A percentile compares a stretch with the other conserved stretches of the same genome.
Evolutionary conservation across 1,140 invertebrate genomes (phyloP).

Genomic region (Luehdorfia chinensis): DNA sequence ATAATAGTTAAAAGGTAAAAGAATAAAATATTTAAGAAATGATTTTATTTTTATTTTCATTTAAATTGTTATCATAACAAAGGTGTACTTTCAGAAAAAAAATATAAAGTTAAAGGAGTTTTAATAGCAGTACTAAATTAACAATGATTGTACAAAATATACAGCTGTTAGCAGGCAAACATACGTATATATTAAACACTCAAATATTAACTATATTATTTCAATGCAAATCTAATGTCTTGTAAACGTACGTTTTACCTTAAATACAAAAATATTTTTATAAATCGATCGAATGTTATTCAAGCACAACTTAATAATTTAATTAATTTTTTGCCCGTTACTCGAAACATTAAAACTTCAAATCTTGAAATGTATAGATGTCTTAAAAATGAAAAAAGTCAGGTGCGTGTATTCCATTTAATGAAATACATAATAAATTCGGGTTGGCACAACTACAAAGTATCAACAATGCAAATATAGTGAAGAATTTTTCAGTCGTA

Average conservation of each 20-base stretch:
- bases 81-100: not conserved
- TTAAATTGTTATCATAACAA: conserved; percentile 9
- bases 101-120: not conserved
- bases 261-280: conserved; percentile 14
- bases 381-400: conserved; percentile 10
- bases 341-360: not conserved
- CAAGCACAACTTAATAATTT: conserved; percentile 5
- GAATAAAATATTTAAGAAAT: not conserved
- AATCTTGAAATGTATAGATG: not conserved
- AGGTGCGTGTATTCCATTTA: conserved; percentile 53
- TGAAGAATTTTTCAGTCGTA: conserved; percentile 59
- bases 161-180: not conserved
- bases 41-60: conserved; percentile 6
- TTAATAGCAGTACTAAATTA: not conserved
- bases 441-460: conserved; percentile 69
- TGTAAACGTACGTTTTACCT: not conserved
- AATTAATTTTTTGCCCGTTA: conserved; percentile 3
- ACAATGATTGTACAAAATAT: not conserved
- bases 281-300: not conserved
- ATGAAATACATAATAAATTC: conserved; percentile 70
- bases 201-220: not conserved
- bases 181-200: not conserved
- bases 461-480: conserved; percentile 60
- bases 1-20: not conserved
- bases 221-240: not conserved